Evolutionary conservation across 2,797 vertebrate genomes (phyloP), one percentile per base, ranked within the genome.

Genomic region (Cryptoblepharus egeriae): DNA sequence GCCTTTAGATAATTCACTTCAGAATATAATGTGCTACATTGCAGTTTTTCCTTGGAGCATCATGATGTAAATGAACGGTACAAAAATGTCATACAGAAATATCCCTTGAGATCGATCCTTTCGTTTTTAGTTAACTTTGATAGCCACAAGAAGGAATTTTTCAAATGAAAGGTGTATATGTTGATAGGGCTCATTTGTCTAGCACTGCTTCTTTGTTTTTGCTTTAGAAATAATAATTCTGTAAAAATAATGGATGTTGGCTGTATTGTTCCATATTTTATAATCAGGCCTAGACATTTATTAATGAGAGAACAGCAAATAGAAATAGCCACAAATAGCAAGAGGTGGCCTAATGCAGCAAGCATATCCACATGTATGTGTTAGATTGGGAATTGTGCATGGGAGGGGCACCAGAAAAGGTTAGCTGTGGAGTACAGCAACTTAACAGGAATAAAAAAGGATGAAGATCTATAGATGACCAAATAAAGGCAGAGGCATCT

Each of bases 1-100:
- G 35, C 28, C 77, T 88, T 89, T 77, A 63, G 45, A 65, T 86
- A 35, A 42, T 87, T 67, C 55, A 81, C 83, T 67, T 32, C 58
- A 49, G 2, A 88, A 39, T 63, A 75, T 45, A 87, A 79, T 37
- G 30, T 15, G 13, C 52, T 75, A 80, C 68, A 30, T 61, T 63
- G 57, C 75, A 61, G 0, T 0, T 79, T 60, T 70, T 22, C 4
- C 82, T 6, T 32, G 1, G 12, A 79, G 70, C 55, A 79, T 13
- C 13, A 16, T 78, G 49, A 4, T 55, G 20, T 1, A 69, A 52
- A 52, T 52, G 49, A 89, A 88, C 79, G 0, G 82, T 72, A 69
- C 9, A 35, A 52, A 35, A 84, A 58, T 24, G 72, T 58, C 85
- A 35, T 77, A n/a, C 45, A 63, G 9, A 81, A 18, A 61, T 30